Base-by-base conservation (phyloP, 2,797 vertebrate species). In the Coregonus suidteri region DNA sequence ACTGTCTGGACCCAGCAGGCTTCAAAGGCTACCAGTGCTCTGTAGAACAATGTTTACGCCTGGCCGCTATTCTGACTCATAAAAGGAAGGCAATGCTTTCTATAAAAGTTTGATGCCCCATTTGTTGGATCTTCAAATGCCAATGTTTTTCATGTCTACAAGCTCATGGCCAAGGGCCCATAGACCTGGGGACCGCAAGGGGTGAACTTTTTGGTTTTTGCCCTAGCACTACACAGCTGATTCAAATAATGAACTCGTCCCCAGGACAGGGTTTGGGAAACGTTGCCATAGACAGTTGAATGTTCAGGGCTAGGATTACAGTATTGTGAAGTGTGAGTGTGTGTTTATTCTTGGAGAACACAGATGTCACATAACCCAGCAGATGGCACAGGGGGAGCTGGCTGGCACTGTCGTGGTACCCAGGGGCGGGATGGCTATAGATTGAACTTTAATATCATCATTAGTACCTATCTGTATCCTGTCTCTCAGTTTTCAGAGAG, bases 381-480 rank as follows among this genome's bases (percentile, higher is more conserved):
- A 83, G 81, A 79, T 83, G 86, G 82, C 83, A 62, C 16, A 41
- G 41, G 9, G 41, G 1, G 64, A 72, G 74, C 9, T 47, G 9
- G 9, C 76, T 76, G 82, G 76, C 75, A 77, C 52, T 34, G 70
- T 75, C 70, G 31, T 1, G 7, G 74, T 75, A 70, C 67, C 81
- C 81, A 73, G 64, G 67, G 65, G 31, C 31, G 31, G 31, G 59
- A 6, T 4, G 16, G 11, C 15, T 18, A 47, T 47, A 47, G 15
- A 30, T 67, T 73, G 78, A 84, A 75, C 75, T 77, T 71, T 68
- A 79, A 37, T 25, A 25, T 83, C 81, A 11, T 47, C 41, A 77
- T 87, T 82, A 83, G 51, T 83, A 74, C 72, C 81, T 18, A 84
- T 89, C 75, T 83, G 25, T 71, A 73, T 73, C 79, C 54, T 82